phyloP scores from a whole-genome alignment of 2,888 invertebrate genomes.

The Osedax fenrisi region DNA sequence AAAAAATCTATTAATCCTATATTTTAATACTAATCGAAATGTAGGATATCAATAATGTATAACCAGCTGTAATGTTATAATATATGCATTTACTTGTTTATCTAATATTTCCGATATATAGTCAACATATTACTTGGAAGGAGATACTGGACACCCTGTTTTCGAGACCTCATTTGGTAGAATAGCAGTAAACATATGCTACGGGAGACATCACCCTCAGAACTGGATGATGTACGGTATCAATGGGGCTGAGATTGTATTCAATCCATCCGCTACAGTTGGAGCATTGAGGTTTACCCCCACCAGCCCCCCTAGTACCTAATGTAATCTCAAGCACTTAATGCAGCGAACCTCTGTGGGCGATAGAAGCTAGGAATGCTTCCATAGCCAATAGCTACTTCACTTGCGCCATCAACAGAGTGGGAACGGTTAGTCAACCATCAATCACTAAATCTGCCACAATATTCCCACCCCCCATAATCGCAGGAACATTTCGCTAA shows the following conservation, averaged over 20 bases:
- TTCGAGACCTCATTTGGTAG: constrained; percentile 56
- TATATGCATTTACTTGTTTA: no score
- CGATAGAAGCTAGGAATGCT: constrained; percentile 83
- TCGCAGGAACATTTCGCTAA: constrained; percentile 59
- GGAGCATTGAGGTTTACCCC: constrained; percentile 56
- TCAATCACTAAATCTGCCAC: neutral
- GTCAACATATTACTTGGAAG: constrained; percentile 84
- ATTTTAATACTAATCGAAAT: no score
- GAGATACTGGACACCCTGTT: constrained; percentile 84
- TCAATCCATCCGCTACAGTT: constrained; percentile 89
- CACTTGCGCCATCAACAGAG: constrained; percentile 81
- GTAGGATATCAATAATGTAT: no score
- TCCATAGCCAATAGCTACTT: constrained; percentile 89
- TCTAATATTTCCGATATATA: no score
- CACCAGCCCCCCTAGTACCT: neutral
- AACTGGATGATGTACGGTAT: constrained; percentile 95
- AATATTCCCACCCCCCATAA: neutral
- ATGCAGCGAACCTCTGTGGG: constrained; percentile 80
- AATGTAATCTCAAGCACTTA: neutral
- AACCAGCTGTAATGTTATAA: no score
- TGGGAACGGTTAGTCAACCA: constrained; percentile 64
- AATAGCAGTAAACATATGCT: constrained; percentile 89
- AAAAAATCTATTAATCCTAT: no score
- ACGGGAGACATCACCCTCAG: constrained; percentile 88
- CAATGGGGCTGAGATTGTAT: constrained; percentile 94